A percentile compares a stretch with the other conserved stretches of the same genome.
phyloP scores from a whole-genome alignment of 2,113 vertebrate genomes.

The Sarotherodon lohbergeri region DNA sequence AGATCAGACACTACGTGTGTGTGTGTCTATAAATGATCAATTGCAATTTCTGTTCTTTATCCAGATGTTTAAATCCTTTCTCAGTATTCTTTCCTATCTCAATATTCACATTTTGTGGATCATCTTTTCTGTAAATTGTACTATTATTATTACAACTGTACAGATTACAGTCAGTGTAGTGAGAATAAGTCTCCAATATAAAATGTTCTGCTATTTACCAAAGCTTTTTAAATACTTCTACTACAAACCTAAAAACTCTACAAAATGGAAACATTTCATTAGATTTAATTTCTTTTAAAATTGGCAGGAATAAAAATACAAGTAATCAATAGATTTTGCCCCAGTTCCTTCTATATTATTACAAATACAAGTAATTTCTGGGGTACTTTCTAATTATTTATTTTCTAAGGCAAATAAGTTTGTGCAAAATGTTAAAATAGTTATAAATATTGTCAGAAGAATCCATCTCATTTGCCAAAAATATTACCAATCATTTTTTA shows the following conservation, averaged over 20 bases:
- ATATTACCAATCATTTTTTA: not conserved
- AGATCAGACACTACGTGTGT: not conserved
- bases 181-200: not conserved
- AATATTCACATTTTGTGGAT: not conserved
- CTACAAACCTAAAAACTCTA: not conserved
- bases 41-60: not conserved
- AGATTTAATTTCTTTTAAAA: not conserved
- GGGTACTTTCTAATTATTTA: not conserved
- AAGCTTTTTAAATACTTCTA: not conserved
- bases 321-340: not conserved
- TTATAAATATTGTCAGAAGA: not conserved
- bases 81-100: not conserved
- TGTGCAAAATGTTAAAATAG: accelerated
- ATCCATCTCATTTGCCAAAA: accelerated
- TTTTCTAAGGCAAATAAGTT: not conserved
- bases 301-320: not conserved
- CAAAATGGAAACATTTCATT: not conserved
- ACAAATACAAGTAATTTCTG: not conserved
- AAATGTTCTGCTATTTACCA: not conserved
- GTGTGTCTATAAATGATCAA: not conserved
- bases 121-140: not conserved
- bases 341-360: not conserved
- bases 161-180: not conserved
- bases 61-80: not conserved
- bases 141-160: not conserved